These are phyloP conservation scores for Actenoides hombroni DNA, from an alignment of 2,113 vertebrate genomes.

Conservation along the genomic window DNA sequence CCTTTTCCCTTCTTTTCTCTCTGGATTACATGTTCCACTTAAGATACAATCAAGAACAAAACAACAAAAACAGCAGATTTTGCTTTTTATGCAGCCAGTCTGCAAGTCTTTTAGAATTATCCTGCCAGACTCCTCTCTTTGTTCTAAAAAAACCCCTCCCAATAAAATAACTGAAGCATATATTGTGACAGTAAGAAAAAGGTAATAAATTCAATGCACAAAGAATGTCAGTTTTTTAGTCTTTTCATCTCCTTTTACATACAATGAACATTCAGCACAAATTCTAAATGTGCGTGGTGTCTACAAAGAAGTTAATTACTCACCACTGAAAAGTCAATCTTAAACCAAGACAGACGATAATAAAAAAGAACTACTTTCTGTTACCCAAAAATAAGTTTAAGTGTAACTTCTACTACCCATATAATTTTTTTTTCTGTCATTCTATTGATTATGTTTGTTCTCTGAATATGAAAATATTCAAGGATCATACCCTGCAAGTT, in stretches of 20 bases:
- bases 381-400: not conserved
- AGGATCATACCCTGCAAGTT: not conserved
- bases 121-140: not conserved
- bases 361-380: not conserved
- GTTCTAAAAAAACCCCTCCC: not conserved
- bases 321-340: not conserved
- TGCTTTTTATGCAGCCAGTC: not conserved
- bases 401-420: not conserved
- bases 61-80: not conserved
- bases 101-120: not conserved
- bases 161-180: not conserved
- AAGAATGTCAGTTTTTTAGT: not conserved
- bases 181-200: not conserved
- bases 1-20: not conserved
- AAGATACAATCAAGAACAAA: not conserved
- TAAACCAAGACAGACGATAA: not conserved
- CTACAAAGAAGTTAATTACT: not conserved
- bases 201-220: not conserved
- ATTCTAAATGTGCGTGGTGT: not conserved
- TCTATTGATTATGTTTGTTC: not conserved
- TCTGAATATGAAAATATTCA: not conserved
- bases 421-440: not conserved
- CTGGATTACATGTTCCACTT: not conserved
- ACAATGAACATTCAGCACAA: not conserved
- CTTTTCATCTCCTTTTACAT: not conserved